Base-by-base conservation (phyloP, 2,888 invertebrate genomes). In the Amiota minor region DNA sequence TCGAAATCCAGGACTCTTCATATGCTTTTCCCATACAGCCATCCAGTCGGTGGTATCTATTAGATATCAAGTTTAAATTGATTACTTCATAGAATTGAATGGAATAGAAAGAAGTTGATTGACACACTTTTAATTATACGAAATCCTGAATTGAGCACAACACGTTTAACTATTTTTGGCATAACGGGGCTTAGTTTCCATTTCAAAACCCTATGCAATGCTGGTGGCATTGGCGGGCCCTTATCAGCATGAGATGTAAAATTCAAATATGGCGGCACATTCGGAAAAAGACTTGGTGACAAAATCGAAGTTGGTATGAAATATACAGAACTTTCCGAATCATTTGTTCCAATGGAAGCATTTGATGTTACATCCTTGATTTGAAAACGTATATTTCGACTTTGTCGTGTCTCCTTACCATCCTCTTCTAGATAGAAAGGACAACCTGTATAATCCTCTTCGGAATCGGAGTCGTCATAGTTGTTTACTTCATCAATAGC, bases 1-100 rank as follows among this genome's bases (percentile, higher is more conserved):
- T 84, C 94, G 93, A 89, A 98, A 99, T 89, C 95, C 94, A 3
- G 94, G 92, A 10, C 97, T 96, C 88, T 98, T 98, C 96, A 98
- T 96, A 88, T 99, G 98, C 88, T 98, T 97, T 72, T 98, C 98
- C 98, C 98, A 99, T 76, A 97, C 97, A 11, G 98, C 98, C 83
- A 96, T 91, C 98, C 98, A 99, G 81, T 96, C 95, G 70, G 94
- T 94, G 9, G 95, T 95, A 89, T 95, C 95, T 95, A 61, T 50
- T 20, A 20, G 71, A 49, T 47, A 91, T 91, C 9, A 35, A n/a
- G n/a, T n/a, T n/a, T n/a, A n/a, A n/a, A n/a, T n/a, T n/a, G n/a
- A 55, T 53, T 14, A 53, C 35, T 59, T 46, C 16, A 46, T 59
- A 50, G 14, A 47, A 23, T 61, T 49, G n/a, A 53, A 10, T 18